Evolutionary conservation across 35 echinoderm and acorn worm species (phyloP).

Genomic region (Acanthaster planci): DNA sequence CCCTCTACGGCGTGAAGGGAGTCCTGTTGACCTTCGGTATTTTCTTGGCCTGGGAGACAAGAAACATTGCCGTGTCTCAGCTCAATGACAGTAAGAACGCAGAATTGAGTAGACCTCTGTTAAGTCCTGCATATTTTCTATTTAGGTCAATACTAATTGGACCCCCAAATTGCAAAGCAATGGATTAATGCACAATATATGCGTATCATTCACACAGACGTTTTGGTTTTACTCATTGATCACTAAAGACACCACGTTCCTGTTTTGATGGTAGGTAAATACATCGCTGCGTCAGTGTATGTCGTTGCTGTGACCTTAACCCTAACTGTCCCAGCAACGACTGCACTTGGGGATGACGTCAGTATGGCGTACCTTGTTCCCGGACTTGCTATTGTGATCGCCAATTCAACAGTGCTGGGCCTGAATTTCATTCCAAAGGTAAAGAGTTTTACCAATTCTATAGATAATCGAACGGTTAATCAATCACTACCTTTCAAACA

Average conservation of each 20-base stretch:
- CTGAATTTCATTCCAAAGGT: conserved; percentile 21
- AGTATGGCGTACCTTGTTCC: not conserved
- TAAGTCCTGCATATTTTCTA: too few relatives aligned
- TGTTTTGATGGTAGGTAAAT: conserved; percentile 19
- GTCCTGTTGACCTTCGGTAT: not conserved
- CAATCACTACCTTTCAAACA: too few relatives aligned
- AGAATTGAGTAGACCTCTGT: not conserved
- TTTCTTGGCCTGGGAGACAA: conserved; percentile 18
- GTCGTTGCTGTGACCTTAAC: not conserved
- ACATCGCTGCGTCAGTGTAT: conserved; percentile 24
- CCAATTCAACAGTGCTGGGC: not conserved
- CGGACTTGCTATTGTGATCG: not conserved
- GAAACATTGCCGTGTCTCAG: not conserved
- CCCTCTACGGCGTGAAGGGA: conserved; percentile 18
- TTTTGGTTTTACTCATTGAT: too few relatives aligned
- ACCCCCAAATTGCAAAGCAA: not conserved
- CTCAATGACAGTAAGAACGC: not conserved
- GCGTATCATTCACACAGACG: not conserved
- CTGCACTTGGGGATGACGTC: not conserved
- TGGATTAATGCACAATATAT: not conserved
- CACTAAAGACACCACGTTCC: too few relatives aligned
- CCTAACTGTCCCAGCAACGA: not conserved
- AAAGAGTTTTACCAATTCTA: not conserved
- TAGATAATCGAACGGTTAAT: too few relatives aligned
- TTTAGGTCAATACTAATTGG: too few relatives aligned